Base-by-base conservation (phyloP, 2,888 invertebrate species). In the Cephus rjabovi region DNA sequence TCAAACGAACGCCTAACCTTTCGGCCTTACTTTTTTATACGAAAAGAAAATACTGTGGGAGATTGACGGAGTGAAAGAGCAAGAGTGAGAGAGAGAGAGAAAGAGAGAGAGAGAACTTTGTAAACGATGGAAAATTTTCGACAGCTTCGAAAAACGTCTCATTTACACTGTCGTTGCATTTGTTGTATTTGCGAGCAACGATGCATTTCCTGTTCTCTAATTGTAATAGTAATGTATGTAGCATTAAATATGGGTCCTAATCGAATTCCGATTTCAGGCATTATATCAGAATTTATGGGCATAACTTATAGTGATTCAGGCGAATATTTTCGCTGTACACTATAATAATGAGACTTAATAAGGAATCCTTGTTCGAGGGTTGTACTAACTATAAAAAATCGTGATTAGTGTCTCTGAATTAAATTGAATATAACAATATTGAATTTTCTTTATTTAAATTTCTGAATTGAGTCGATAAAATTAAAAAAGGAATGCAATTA, bases 21-120 rank as follows among this genome's bases (percentile, higher is more conserved):
- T 87, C 86, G 89, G 89, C 89, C 88, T 89, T 88, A 89, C 84
- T 86, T 86, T 86, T 88, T 86, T 88, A 86, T 82, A 83, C 79
- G 34, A 78, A 34, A 56, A 56, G 15, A 56, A 56, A 56, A 56
- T 56, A 56, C 56, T 56, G 15, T 34, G 71, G 23, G 71, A 71
- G 71, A 71, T 30, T 30, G 30, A 34, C 15, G 71, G 12, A 71
- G 23, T 33, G 30, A 71, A 30, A 71, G 30, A 71, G 3, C 11
- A 71, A 71, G 33, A 71, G 33, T 71, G 31, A 2, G 6, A 73
- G 37, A 34, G 33, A 9, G 40, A 40, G 31, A n/a, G 69, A 69
- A 15, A 69, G 11, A 31, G 74, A 34, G 33, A 40, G 40, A 56
- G 23, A 74, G 37, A 69, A 12, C 69, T 77, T 77, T 9, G 56